Evolutionary conservation across 2,113 vertebrate species (phyloP).

Genomic region (Suncus etruscus): DNA sequence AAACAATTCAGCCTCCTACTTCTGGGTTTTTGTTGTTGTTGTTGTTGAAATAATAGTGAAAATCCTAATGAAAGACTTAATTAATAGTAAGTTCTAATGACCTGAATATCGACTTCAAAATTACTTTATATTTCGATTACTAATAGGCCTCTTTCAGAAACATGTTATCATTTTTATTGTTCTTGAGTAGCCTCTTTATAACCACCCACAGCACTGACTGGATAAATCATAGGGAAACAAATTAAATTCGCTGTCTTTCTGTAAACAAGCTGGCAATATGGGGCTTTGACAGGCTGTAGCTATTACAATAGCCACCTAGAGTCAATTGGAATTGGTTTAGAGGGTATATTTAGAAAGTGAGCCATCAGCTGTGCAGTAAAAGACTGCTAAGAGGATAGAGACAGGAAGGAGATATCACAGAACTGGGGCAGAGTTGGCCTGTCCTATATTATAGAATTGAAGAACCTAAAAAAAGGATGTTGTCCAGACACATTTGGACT

Average conservation of each 20-base stretch:
- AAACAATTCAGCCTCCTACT: background rate
- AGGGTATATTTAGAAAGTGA: constrained; percentile 11
- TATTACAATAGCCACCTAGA: background rate
- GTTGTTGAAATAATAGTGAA: background rate
- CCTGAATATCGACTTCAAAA: constrained; percentile 11
- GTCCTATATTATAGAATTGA: background rate
- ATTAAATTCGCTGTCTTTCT: constrained; percentile 39
- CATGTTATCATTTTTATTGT: constrained; percentile 41
- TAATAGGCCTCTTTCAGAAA: constrained; percentile 35
- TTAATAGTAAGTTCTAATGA: constrained; percentile 23
- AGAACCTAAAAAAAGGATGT: background rate
- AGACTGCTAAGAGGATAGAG: background rate
- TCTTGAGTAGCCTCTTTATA: constrained; percentile 11
- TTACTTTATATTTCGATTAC: constrained; percentile 42
- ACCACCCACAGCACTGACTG: background rate
- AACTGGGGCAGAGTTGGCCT: background rate
- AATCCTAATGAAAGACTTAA: background rate
- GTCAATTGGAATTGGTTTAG: constrained; percentile 18
- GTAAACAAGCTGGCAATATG: background rate
- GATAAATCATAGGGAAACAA: constrained; percentile 39
- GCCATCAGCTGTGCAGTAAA: background rate
- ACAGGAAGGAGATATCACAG: background rate
- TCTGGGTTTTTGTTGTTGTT: background rate
- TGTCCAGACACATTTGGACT: background rate
- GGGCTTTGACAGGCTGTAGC: background rate